A percentile compares a stretch with the other conserved stretches of the same genome.
Conservation (phyloP, 1,140 invertebrate species). For the Tetramorium simillimum region DNA sequence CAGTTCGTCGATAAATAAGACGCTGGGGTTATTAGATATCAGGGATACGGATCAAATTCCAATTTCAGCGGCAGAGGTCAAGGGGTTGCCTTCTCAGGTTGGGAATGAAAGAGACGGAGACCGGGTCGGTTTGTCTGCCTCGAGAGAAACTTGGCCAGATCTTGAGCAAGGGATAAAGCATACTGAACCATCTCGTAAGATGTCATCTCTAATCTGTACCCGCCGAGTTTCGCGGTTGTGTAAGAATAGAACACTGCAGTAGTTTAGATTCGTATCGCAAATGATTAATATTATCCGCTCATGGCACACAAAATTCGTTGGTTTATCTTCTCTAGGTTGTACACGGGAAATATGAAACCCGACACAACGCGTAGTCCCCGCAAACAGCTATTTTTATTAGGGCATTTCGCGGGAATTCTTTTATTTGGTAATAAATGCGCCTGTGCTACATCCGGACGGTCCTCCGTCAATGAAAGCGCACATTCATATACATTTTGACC, state of each 20-base stretch:
- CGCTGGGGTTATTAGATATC: slow-evolving; percentile 75
- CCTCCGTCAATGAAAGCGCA: slow-evolving; percentile 3
- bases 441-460: not conserved
- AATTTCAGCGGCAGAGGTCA: slow-evolving; percentile 70
- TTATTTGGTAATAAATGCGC: slow-evolving; percentile 28
- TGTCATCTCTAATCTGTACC: slow-evolving; percentile 24
- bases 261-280: slow-evolving; percentile 8
- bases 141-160: slow-evolving; percentile 31
- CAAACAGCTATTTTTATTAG: slow-evolving; percentile 18
- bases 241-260: not conserved
- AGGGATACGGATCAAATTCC: slow-evolving; percentile 73
- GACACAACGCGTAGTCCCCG: no score
- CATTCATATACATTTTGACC: not conserved
- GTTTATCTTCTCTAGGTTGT: not conserved
- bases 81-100: slow-evolving; percentile 29
- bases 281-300: slow-evolving; percentile 12
- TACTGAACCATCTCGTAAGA: not conserved
- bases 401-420: not conserved
- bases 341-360: not conserved
- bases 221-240: not conserved
- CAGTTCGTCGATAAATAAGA: slow-evolving; percentile 75
- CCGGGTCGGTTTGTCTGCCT: slow-evolving; percentile 14
- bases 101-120: slow-evolving; percentile 52
- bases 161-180: slow-evolving; percentile 26
- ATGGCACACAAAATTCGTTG: not conserved